Base-by-base conservation (phyloP, 2,113 vertebrate species). In the Excalfactoria chinensis region DNA sequence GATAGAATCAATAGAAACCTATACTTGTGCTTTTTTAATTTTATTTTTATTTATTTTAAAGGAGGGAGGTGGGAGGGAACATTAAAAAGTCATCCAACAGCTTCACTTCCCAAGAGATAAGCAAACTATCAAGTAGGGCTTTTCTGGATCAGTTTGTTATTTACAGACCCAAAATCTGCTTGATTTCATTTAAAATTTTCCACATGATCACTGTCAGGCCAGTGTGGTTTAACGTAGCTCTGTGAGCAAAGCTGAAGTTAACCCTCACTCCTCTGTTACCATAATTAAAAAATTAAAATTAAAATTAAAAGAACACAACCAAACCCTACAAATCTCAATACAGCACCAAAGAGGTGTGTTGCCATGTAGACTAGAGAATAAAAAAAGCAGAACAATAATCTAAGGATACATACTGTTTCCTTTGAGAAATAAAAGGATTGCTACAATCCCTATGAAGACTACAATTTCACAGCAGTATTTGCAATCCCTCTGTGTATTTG, bases 361-460 rank as follows among this genome's bases (percentile, higher is more conserved):
- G 16, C n/a, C 73, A 73, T 7, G 25, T 4, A 69, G 34, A 40
- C 0, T 5, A 30, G 2, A 14, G 19, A 51, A 34, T 53, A 58
- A 49, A 46, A 49, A 88, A 86, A 44, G 49, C 6, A 51, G 12
- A 88, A 20, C 51, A 26, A 32, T 64, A 7, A 17, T 18, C 9
- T 44, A 14, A 11, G 0, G 0, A 46, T 66, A 40, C 30, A 46
- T 3, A 10, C 3, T 48, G 9, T 5, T 88, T 43, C 20, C 15
- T 72, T 53, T 72, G 21, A 66, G 28, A 81, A 88, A 53, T 34
- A 40, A 90, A 64, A n/a, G 1, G 18, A 59, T 30, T 67, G 7
- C 14, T 81, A 8, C 30, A 62, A 28, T 2, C 4, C 37, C 8
- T 40, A 18, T 35, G 74, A 73, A 80, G 16, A 18, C 23, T 25